These are phyloP conservation scores for Eurypyga helias DNA, from an alignment of 2,113 vertebrate genomes.

Conservation along the genomic window DNA sequence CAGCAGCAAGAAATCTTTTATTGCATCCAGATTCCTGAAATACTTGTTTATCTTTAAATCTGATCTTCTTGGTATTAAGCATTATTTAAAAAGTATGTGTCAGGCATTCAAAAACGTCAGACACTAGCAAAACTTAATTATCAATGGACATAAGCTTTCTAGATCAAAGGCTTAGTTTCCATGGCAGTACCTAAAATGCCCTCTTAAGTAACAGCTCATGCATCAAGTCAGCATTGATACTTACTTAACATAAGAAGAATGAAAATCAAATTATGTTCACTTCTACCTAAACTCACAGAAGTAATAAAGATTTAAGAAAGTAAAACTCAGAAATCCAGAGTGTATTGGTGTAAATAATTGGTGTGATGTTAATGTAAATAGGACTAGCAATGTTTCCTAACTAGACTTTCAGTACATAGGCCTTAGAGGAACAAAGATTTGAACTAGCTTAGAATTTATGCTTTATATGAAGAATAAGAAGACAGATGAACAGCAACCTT, in stretches of 20 bases:
- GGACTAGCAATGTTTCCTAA: not conserved
- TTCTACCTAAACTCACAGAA: not conserved
- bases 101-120: not conserved
- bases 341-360: not conserved
- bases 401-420: rapidly evolving
- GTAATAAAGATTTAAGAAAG: not conserved
- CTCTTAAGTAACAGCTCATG: not conserved
- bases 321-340: not conserved
- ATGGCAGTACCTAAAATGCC: not conserved
- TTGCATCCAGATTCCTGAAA: not conserved
- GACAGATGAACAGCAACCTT: not conserved
- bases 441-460: not conserved
- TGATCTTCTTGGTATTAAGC: not conserved
- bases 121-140: not conserved
- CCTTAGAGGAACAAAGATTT: not conserved
- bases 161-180: slow-evolving; percentile 27
- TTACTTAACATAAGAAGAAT: not conserved
- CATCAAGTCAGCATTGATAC: not conserved
- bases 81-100: not conserved
- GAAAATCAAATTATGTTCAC: not conserved
- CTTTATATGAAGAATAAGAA: not conserved
- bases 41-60: not conserved
- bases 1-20: not conserved
- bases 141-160: not conserved
- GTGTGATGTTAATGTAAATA: not conserved